Evolutionary conservation across 2,113 vertebrate species (phyloP).

Genomic region (Ammodytes dubius): DNA sequence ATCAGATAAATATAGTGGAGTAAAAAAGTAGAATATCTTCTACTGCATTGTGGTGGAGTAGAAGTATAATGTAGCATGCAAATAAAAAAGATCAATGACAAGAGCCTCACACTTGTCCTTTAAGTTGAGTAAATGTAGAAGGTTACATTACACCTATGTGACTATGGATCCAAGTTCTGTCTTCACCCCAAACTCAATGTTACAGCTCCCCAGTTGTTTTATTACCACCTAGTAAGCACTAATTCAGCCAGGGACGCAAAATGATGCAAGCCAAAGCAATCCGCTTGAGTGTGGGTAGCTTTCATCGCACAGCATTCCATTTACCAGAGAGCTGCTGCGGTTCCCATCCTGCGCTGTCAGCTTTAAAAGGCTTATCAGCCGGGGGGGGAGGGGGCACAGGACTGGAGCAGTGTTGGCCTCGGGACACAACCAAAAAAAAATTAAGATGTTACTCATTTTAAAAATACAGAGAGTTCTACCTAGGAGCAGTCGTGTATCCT

Average conservation of each 20-base stretch:
- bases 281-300: constrained; percentile 67
- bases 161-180: not conserved
- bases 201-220: constrained; percentile 57
- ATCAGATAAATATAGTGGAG: too few species aligned
- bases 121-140: too few species aligned
- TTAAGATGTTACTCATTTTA: constrained; percentile 45
- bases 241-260: constrained; percentile 67
- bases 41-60: too few species aligned
- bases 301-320: constrained; percentile 65
- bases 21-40: too few species aligned
- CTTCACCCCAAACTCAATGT: constrained; percentile 42
- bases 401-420: constrained; percentile 35
- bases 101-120: too few species aligned
- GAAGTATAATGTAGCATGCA: too few species aligned
- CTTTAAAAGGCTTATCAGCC: constrained; percentile 63
- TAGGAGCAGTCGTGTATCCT: not conserved
- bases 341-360: constrained; percentile 71
- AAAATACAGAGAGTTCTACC: constrained; percentile 22
- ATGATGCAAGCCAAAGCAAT: constrained; percentile 79
- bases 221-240: constrained; percentile 70
- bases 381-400: constrained; percentile 13
- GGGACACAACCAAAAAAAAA: constrained; percentile 25
- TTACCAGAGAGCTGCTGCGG: constrained; percentile 63
- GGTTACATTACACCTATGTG: too few species aligned
- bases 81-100: too few species aligned